Evolutionary conservation across 2,797 vertebrate species (phyloP).

Genomic region (Rhabdophis nuchalis): DNA sequence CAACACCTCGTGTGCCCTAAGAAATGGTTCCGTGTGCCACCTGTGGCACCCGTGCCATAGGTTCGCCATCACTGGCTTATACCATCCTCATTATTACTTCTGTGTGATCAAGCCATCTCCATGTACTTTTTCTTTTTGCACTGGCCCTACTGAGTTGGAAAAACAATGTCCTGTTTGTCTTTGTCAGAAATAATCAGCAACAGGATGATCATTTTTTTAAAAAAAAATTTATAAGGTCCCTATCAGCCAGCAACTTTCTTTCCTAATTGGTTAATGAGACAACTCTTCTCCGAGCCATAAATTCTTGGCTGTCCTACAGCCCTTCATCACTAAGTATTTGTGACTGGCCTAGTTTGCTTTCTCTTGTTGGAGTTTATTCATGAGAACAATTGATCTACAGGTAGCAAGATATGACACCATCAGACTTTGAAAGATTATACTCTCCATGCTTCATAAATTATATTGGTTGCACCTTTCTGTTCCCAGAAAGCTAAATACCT

Average conservation of each 20-base stretch:
- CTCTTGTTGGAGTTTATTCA: slow-evolving; percentile 53
- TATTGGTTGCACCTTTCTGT: slow-evolving; percentile 47
- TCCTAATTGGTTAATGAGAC: neutral
- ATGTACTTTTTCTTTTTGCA: neutral
- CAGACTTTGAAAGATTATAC: slow-evolving; percentile 55
- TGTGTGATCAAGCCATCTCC: neutral
- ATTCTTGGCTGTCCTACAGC: slow-evolving; percentile 16
- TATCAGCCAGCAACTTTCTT: neutral
- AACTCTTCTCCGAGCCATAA: slow-evolving; percentile 33
- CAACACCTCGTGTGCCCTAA: no score
- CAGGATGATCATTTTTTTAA: neutral
- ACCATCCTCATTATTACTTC: neutral
- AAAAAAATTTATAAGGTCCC: neutral
- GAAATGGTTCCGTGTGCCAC: no score
- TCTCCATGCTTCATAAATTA: slow-evolving; percentile 46
- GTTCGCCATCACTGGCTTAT: no score
- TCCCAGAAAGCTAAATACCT: slow-evolving; percentile 25
- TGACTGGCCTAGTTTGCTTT: slow-evolving; percentile 39
- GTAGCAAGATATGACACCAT: slow-evolving; percentile 40
- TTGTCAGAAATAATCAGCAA: neutral
- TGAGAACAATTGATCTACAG: slow-evolving; percentile 59
- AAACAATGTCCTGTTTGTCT: neutral
- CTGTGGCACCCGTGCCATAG: no score
- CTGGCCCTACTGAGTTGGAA: neutral
- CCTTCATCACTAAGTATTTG: slow-evolving; percentile 33